phyloP scores from a whole-genome alignment of 1,140 invertebrate species.

The Orchestia grillus region DNA sequence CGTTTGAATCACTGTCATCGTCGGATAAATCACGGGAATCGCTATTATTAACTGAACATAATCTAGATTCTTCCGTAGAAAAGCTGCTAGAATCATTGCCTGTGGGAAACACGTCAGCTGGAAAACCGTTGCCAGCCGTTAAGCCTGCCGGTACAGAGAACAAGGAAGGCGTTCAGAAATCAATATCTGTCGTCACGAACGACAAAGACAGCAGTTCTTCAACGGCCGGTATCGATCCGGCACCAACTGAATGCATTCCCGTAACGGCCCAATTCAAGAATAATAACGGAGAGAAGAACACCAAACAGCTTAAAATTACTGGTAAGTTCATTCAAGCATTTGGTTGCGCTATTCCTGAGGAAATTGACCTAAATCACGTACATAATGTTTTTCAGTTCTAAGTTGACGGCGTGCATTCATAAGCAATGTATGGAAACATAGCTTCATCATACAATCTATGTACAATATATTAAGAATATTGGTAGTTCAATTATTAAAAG shows the following conservation, averaged over 20 bases:
- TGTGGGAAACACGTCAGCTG: background rate
- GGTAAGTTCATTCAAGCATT: background rate
- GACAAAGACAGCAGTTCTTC: background rate
- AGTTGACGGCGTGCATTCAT: background rate
- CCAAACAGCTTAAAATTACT: constrained; percentile 35
- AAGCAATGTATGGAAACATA: no score
- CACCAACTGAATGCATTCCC: background rate
- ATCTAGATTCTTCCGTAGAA: background rate
- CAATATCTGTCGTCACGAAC: constrained; percentile 45
- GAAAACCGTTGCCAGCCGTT: constrained; percentile 24
- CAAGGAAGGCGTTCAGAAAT: constrained; percentile 15
- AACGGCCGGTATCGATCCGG: constrained; percentile 18
- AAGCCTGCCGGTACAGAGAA: background rate
- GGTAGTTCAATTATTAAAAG: no score
- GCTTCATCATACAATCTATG: no score
- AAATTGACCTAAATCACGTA: background rate
- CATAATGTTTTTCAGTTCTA: background rate
- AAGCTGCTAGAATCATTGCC: background rate
- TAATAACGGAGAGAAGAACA: background rate
- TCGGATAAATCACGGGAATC: background rate
- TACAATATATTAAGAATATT: no score
- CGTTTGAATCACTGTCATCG: background rate
- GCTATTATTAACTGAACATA: background rate
- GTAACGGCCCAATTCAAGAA: background rate
- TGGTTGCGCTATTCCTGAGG: background rate